Base-by-base conservation (phyloP, 2,797 vertebrate genomes). In the Sebastes steindachneri region DNA sequence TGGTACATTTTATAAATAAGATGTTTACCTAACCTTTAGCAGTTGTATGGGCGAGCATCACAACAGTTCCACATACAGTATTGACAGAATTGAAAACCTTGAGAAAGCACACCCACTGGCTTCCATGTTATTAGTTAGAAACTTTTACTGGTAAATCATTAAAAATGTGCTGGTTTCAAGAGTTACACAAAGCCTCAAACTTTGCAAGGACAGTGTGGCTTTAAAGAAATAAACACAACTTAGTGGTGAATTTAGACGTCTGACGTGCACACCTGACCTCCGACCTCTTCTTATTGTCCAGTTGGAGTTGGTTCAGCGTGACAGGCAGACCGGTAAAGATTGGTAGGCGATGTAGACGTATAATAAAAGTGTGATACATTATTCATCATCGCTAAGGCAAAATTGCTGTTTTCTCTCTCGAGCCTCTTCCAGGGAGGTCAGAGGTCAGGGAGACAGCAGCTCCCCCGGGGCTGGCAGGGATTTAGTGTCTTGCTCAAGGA, bases 331-430 rank as follows among this genome's bases (percentile, higher is more conserved):
- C 57, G 2, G 54, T 72, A 33, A 64, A 60, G 31, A 67, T 54
- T 33, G 58, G 45, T 72, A 19, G 28, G 48, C 9, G 5, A 26
- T 9, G 65, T 63, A 17, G 62, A 85, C 77, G 8, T 67, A 29
- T 75, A 85, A 90, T 91, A 92, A 86, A 85, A 87, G 14, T n/a
- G 2, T 55, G 41, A 70, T 87, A 35, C 17, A 89, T 90, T 82
- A 90, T 89, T 90, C 68, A 86, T 90, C 68, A 86, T 81, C 11
- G 3, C 45, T 48, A 48, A 17, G 15, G 74, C 7, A 71, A 75
- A 81, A 79, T 69, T 51, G 48, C 21, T 45, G 74, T 75, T 65
- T 85, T 31, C 37, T 59, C 59, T 68, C 25, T 12, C 35, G 21
- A 58, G 55, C 23, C 19, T 33, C 23, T 58, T 68, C 17, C 73